These are phyloP conservation scores for Portunus trituberculatus DNA, from an alignment of 1,140 invertebrate species.

Conservation along the genomic window DNA sequence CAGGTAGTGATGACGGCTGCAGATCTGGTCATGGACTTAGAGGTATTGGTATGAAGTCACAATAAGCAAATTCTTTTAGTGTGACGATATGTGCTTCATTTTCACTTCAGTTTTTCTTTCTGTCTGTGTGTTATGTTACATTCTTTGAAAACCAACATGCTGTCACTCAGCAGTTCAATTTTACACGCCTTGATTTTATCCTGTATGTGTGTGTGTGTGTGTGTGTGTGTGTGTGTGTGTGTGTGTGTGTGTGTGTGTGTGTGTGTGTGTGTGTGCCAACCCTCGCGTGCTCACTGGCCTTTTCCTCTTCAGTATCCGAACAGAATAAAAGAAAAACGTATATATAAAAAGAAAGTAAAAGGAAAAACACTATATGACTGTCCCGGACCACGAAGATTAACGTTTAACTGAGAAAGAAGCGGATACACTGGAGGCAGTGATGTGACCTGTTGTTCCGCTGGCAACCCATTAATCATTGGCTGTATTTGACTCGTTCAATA, in stretches of 20 bases:
- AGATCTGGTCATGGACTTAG: too few species aligned
- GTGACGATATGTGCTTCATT: too few species aligned
- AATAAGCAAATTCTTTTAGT: too few species aligned
- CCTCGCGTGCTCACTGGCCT: too few species aligned
- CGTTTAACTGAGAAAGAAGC: not conserved
- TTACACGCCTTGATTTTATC: too few species aligned
- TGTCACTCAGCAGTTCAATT: not conserved
- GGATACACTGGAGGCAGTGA: not conserved
- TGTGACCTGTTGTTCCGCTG: conserved; percentile 39
- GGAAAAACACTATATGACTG: not conserved
- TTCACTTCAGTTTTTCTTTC: too few species aligned
- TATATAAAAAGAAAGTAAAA: not conserved
- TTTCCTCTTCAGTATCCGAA: not conserved
- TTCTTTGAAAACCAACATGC: not conserved
- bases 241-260: too few species aligned
- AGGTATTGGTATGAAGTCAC: too few species aligned
- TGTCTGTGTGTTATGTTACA: not conserved
- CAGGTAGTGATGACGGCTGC: not conserved
- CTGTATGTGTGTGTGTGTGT: conserved; percentile 33
- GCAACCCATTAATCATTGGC: conserved; percentile 23
- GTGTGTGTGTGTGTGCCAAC: too few species aligned
- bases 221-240: not conserved
- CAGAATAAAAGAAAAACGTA: not conserved
- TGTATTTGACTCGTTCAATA: conserved; percentile 28
- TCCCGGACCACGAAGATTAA: conserved; percentile 29